Base-by-base conservation (phyloP, 1,140 invertebrate genomes). In the Manduca sexta region DNA sequence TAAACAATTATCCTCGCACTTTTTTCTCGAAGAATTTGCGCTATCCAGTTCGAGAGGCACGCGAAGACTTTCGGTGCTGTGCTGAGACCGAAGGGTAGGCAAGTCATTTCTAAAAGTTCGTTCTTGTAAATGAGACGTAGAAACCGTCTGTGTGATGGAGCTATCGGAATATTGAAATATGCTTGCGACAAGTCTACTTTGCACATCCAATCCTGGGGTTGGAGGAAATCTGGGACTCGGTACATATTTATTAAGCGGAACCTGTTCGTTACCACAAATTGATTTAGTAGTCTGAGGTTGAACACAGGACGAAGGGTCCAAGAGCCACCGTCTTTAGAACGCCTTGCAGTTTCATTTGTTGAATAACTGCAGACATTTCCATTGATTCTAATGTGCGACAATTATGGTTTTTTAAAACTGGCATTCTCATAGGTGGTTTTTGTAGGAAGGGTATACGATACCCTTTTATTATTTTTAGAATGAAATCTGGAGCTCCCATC, bases 101-200 rank as follows among this genome's bases (percentile, higher is more conserved):
- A 77, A 0, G 61, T 74, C 60, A 76, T 70, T 42, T 74, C 45
- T 3, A 56, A 21, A 1, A 74, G 6, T 34, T 58, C 14, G 2
- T 30, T 17, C 12, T 45, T 13, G 52, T 60, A 69, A 21, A 21
- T 21, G 2, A 21, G 21, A 21, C 21, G 21, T 21, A 21, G 21
- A 7, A 21, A 21, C 7, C 21, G 21, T 21, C 21, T 21, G 21
- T 21, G 21, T 21, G 21, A 21, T 7, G 2, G 21, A 7, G 21
- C 21, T 21, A 21, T 21, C 21, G 21, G 21, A 21, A 21, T 2
- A 7, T 21, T 21, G 21, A 21, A 21, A 21, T 21, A 21, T 3
- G 21, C 21, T 21, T 21, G 21, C 21, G 21, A 21, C 21, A 21
- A 7, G 21, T 21, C 21, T 21, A 21, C 21, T 7, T 21, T 21